Base-by-base conservation (phyloP, 1,140 invertebrate genomes). In the Philopotamus ludificatus region DNA sequence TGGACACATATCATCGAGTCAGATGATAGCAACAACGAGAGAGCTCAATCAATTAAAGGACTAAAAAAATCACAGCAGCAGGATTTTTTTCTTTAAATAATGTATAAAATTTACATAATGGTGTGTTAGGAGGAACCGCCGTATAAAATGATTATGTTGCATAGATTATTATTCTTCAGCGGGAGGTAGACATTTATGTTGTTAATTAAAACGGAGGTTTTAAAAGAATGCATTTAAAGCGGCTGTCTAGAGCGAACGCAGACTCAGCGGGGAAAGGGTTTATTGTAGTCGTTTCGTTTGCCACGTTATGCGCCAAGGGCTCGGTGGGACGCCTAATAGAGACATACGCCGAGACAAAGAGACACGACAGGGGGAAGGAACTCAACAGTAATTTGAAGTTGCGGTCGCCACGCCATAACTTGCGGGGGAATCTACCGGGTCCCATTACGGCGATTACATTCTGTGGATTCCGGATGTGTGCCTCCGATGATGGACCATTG, bases 381-480 rank as follows among this genome's bases (percentile, higher is more conserved):
- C n/a, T n/a, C 47, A 50, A 21, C 22, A 20, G 16, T 4, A 21
- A 20, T 21, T 45, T 45, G 9, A 4, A 45, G 4, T 18, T 3
- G 16, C 4, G 9, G 16, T 45, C 44, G 4, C 44, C 44, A 15
- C 44, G 4, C 12, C 44, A 50, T 21, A 20, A 21, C 4, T 12
- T 4, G 18, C 47, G 47, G 21, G 28, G 28, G 28, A 34, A 12
- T 4, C 28, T 50, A 22, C 34, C 16, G 20, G 9, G 25, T 3
- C 65, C 58, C 67, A 69, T 69, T 69, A 69, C 54, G 22, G 44
- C 42, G 67, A 69, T 69, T 65, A 59, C 62, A 42, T 51, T 55
- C 12, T n/a, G n/a, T 25, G 55, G 18, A 45, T 65, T 50, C 57
- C 55, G 28, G 47, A 22, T 42, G n/a, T 28, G 34, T 49, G 41